phyloP scores from a whole-genome alignment of 2,888 invertebrate species.

The Balanococcus diminutus region DNA sequence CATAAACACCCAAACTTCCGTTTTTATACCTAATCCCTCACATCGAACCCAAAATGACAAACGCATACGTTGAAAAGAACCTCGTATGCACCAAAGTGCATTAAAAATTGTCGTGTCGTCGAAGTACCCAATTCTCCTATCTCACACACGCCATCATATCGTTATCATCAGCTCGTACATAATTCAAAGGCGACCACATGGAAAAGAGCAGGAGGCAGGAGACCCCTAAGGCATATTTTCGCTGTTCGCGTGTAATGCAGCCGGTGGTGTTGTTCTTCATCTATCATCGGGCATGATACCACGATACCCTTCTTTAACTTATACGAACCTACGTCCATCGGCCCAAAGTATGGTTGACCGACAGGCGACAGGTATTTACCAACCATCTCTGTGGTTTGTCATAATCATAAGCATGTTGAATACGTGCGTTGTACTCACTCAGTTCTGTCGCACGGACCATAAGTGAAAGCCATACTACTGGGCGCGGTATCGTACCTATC shows the following conservation, averaged over 20 bases:
- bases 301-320: background rate
- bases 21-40: background rate
- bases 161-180: background rate
- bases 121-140: background rate
- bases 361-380: background rate
- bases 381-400: background rate
- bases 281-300: too few relatives aligned
- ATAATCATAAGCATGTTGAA: background rate
- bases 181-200: background rate
- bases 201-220: background rate
- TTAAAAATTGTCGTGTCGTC: background rate
- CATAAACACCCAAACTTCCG: too few relatives aligned
- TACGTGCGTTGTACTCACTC: background rate
- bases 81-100: background rate
- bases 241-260: background rate
- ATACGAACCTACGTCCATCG: background rate
- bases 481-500: background rate
- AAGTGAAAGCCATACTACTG: background rate
- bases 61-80: background rate
- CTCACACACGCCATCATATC: background rate
- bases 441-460: background rate
- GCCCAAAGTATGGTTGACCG: background rate
- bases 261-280: too few relatives aligned
- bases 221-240: background rate
- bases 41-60: background rate